Evolutionary conservation across 2,797 vertebrate species (phyloP), one percentile per base, ranked within the genome.

Genomic region (Smutsia temminckii): DNA sequence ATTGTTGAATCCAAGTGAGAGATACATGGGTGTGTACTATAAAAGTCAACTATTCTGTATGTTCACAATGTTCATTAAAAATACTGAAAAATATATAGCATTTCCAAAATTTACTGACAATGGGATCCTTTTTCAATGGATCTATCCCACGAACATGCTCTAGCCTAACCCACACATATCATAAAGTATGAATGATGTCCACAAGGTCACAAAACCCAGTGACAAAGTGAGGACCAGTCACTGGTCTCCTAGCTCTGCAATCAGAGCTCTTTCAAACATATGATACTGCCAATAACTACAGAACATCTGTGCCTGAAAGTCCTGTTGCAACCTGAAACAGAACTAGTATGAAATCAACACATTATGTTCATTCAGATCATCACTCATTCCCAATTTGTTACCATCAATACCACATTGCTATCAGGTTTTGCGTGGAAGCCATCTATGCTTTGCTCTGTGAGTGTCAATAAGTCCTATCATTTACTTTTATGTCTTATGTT

Each of bases 151-250:
- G n/a, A 79, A 93, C 80, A 72, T 80, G 53, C 7, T 77, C 34
- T 59, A 46, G 13, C 11, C 64, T 92, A 90, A 79, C 75, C 7
- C 29, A 59, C 29, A 23, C 29, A 40, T 13, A 81, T 84, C 23
- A 95, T 5, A 66, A 86, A 91, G 34, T 25, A 1, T 69, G 83
- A 95, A 4, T 79, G n/a, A 96, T 61, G 83, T 96, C 77, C 34
- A 46, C 90, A 86, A 85, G n/a, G 27, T 85, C 25, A 85, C 18
- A 53, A 64, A 29, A 3, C 18, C 23, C 93, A 93, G 0, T 5
- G 23, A 40, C 17, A 83, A 6, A 80, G 27, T 61, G 25, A 95
- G 55, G 20, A 90, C 12, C 0, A 0, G 49, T 94, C 2, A 29
- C 2, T 89, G 12, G 11, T 97, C 93, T 59, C 46, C 57, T 86